A percentile compares a stretch with the other conserved stretches of the same genome.
Evolutionary conservation across 1,140 invertebrate species (phyloP).

Genomic region (Orchestia grillus): DNA sequence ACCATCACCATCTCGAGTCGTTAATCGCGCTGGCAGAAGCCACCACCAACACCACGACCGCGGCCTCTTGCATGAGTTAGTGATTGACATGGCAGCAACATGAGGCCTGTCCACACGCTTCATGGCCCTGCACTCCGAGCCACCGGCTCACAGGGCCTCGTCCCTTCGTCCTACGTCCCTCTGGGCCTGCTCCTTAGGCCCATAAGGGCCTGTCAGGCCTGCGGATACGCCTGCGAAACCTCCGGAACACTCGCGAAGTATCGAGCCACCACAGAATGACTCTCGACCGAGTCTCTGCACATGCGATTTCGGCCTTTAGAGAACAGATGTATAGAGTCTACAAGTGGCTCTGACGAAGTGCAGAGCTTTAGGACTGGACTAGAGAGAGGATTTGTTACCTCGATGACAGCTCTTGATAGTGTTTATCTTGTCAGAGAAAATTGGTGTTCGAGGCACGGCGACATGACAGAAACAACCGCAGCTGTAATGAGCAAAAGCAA

Average conservation of each 20-base stretch:
- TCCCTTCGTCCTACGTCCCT: not conserved
- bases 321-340: not conserved
- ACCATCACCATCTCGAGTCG: conserved; percentile 25
- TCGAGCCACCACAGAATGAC: conserved; percentile 58
- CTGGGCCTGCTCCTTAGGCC: not conserved
- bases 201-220: not conserved
- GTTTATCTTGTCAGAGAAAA: conserved; percentile 68
- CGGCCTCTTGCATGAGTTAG: conserved; percentile 65
- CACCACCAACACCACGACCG: conserved; percentile 32
- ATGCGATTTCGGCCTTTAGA: conserved; percentile 50
- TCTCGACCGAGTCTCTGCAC: conserved; percentile 1
- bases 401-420: conserved; percentile 68
- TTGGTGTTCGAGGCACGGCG: conserved; percentile 67
- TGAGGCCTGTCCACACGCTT: conserved; percentile 65
- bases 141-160: conserved; percentile 55
- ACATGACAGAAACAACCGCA: conserved; percentile 66
- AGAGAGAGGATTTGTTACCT: conserved; percentile 58
- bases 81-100: conserved; percentile 67
- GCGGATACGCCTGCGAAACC: conserved; percentile 54
- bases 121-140: conserved; percentile 63
- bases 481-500: conserved; percentile 67
- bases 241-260: conserved; percentile 59
- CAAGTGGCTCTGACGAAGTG: not conserved
- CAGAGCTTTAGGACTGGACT: conserved; percentile 54
- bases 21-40: not conserved